These are phyloP conservation scores for Oncopeltus fasciatus DNA, from an alignment of 1,140 invertebrate genomes.

Conservation along the genomic window DNA sequence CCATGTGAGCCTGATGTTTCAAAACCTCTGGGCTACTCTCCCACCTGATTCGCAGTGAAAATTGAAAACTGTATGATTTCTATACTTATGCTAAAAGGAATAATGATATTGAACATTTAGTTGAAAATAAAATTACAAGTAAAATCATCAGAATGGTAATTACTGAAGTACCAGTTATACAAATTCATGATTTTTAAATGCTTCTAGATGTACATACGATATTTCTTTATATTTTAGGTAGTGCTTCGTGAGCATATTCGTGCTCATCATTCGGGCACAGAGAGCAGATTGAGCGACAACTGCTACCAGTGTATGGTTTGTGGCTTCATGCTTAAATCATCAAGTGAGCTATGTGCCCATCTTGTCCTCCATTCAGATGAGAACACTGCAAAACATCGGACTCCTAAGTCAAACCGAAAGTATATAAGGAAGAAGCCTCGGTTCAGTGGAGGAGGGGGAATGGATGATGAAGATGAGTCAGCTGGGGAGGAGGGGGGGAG, in stretches of 20 bases:
- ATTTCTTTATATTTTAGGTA: too few relatives aligned
- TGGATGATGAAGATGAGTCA: not conserved
- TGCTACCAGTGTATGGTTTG: slow-evolving; percentile 60
- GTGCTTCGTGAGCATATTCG: slow-evolving; percentile 66
- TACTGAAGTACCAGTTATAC: not conserved
- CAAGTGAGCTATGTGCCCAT: slow-evolving; percentile 59
- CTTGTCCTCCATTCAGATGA: slow-evolving; percentile 68
- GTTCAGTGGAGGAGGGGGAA: slow-evolving; percentile 13
- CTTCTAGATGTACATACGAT: not conserved
- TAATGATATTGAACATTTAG: too few relatives aligned
- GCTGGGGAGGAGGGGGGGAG: slow-evolving; percentile 24
- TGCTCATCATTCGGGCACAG: slow-evolving; percentile 64
- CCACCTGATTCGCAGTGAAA: too few relatives aligned
- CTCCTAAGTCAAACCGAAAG: slow-evolving; percentile 53
- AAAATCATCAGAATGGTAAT: not conserved
- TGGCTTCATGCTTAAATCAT: slow-evolving; percentile 45
- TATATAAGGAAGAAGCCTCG: slow-evolving; percentile 50
- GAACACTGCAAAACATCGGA: slow-evolving; percentile 60
- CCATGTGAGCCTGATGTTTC: too few relatives aligned
- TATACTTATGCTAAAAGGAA: too few relatives aligned
- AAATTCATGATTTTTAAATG: not conserved
- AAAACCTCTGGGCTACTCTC: too few relatives aligned
- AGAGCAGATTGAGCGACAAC: slow-evolving; percentile 38
- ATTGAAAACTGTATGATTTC: too few relatives aligned
- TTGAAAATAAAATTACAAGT: not conserved